These are phyloP conservation scores for Harpalus rufipes DNA, from an alignment of 2,888 invertebrate genomes.

Conservation along the genomic window DNA sequence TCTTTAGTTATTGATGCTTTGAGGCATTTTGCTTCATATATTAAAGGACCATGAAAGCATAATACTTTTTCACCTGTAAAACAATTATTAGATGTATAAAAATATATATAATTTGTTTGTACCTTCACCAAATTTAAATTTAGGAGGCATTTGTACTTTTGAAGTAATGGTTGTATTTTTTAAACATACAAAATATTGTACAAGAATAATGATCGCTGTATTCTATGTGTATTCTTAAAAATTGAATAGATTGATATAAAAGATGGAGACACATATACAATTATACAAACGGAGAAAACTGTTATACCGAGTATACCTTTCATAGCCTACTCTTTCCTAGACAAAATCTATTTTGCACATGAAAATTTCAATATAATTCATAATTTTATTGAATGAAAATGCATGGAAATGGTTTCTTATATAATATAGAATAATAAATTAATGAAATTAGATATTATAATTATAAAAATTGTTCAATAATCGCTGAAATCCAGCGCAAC, in stretches of 20 bases:
- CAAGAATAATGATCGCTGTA: not conserved
- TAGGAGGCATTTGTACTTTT: slow-evolving; percentile 82
- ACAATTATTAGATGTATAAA: not conserved
- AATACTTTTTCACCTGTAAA: slow-evolving; percentile 90
- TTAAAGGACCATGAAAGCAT: slow-evolving; percentile 96
- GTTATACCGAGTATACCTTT: slow-evolving; percentile 18
- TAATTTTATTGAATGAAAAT: too few relatives aligned
- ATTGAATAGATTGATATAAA: slow-evolving; percentile 27
- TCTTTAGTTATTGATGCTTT: slow-evolving; percentile 90
- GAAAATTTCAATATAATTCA: not conserved
- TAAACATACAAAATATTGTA: not conserved
- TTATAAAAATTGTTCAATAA: slow-evolving; percentile 40
- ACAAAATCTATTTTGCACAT: slow-evolving; percentile 8
- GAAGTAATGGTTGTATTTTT: not conserved
- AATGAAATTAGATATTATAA: slow-evolving; percentile 8
- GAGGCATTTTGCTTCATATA: slow-evolving; percentile 98
- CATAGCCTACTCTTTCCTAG: not conserved
- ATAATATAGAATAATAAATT: not conserved
- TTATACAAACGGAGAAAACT: slow-evolving; percentile 40
- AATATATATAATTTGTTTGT: slow-evolving; percentile 67
- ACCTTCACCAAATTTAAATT: slow-evolving; percentile 88
- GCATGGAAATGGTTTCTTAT: not conserved
- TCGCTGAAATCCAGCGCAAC: slow-evolving; percentile 1
- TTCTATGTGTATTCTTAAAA: slow-evolving; percentile 17
- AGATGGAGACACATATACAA: slow-evolving; percentile 36